Conservation (phyloP, 2,888 invertebrate genomes). For the Alcis repandata region DNA sequence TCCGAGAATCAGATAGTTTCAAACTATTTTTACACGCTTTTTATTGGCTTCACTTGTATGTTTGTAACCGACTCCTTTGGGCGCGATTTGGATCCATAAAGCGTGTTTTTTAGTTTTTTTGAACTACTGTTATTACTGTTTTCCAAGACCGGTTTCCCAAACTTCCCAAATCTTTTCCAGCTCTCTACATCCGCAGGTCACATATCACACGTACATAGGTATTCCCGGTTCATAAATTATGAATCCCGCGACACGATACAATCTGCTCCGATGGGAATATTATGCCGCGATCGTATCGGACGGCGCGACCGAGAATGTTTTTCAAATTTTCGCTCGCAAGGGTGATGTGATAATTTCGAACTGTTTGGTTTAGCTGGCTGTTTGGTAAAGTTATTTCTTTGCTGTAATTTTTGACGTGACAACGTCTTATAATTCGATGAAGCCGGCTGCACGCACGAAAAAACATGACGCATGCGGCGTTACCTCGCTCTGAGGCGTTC, state of each 20-base stretch:
- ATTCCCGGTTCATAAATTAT: conserved; percentile 78
- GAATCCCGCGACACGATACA: conserved; percentile 77
- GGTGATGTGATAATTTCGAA: conserved; percentile 27
- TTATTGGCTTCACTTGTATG: no score
- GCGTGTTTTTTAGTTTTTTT: no score
- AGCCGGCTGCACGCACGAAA: no score
- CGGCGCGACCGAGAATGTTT: conserved; percentile 51
- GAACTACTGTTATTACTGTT: no score
- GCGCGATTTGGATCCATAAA: no score
- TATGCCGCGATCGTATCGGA: conserved; percentile 70
- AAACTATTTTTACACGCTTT: no score
- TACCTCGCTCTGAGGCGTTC: no score
- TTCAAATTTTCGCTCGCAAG: conserved; percentile 60
- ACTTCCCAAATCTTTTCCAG: conserved; percentile 35
- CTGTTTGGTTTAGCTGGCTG: conserved; percentile 13
- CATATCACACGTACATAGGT: conserved; percentile 62
- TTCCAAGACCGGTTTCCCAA: neutral
- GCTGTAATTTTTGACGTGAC: no score
- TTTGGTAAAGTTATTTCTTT: neutral
- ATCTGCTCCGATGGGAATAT: conserved; percentile 78
- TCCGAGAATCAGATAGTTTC: no score
- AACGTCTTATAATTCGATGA: no score
- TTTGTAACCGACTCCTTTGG: no score
- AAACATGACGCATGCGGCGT: no score
- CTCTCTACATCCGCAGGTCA: conserved; percentile 40